Evolutionary conservation across 2,888 invertebrate species (phyloP), one percentile per base, ranked within the genome.

Genomic region (Machimus rusticus): DNA sequence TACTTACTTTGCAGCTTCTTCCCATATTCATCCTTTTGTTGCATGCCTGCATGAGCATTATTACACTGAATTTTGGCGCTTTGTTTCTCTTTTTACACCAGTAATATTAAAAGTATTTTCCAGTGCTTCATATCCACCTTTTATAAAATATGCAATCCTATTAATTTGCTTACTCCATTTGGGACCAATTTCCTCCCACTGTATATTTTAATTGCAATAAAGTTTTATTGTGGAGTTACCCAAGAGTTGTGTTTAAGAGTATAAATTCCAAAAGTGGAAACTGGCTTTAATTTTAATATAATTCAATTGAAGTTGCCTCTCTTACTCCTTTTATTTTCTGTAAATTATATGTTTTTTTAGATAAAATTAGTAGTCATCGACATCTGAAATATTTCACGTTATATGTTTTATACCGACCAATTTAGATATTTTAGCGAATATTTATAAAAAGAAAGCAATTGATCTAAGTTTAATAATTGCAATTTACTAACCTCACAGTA

Each of bases 1-100:
- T 82, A 81, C 57, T 82, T 82, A 82, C 57, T 82, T 82, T 82
- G 66, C 82, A 55, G 82, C 82, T 82, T 82, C n/a, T 66, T 51
- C 82, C 82, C 46, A 51, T 55, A 39, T 66, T 82, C 57, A 66
- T 82, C 23, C 31, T 55, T 55, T 82, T 82, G 57, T 37, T 82
- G 82, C 82, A 82, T 66, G 66, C 37, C 31, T 82, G 82, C 82
- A 82, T 82, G 79, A 79, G 78, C 78, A 78, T 28, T 19, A 28
- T 23, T 76, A 76, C 34, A 4, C 28, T 78, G 43, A 46, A 46
- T 78, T 39, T 78, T 78, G 28, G 28, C 66, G 66, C 66, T 66
- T 66, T 28, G 28, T 66, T 66, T 66, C 66, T 66, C 66, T 66
- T 66, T 66, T 66, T 28, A 19, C 23, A 23, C 66, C 66, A 66